Percentiles rank a stretch among this genome's conserved stretches.
Evolutionary conservation across 2,888 invertebrate genomes (phyloP).

Genomic region (Nematopogon swammerdamellus): DNA sequence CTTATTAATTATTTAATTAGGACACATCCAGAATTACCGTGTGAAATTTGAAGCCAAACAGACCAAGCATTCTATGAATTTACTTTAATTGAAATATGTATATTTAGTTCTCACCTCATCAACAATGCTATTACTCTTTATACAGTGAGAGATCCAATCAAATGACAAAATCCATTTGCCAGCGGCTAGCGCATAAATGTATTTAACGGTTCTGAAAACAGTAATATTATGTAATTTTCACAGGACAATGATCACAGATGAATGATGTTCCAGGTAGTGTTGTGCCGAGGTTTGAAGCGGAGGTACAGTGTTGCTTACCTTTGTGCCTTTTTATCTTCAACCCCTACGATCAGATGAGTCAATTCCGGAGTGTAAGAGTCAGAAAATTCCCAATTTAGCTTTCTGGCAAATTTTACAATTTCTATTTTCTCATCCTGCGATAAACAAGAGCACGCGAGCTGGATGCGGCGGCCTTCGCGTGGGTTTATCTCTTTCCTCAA

Average conservation of each 20-base stretch:
- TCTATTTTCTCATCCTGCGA: constrained; percentile 8
- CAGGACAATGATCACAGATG: too few relatives aligned
- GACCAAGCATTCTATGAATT: too few relatives aligned
- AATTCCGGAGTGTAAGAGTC: constrained; percentile 32
- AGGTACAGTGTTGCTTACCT: too few relatives aligned
- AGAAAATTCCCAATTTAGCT: constrained; percentile 24
- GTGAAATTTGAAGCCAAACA: too few relatives aligned
- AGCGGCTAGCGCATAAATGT: constrained; percentile 52
- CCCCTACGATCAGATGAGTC: constrained; percentile 42
- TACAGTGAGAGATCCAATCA: constrained; percentile 50
- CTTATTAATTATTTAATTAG: too few relatives aligned
- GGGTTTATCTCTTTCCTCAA: constrained; percentile 7
- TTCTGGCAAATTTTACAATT: constrained; percentile 3
- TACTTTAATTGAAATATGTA: too few relatives aligned
- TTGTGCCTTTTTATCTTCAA: constrained; percentile 37
- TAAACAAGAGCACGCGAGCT: constrained; percentile 31
- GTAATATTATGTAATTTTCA: too few relatives aligned
- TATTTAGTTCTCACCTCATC: too few relatives aligned
- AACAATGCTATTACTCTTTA: constrained; percentile 29
- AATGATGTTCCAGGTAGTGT: too few relatives aligned
- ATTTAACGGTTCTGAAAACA: constrained; percentile 46
- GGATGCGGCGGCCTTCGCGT: constrained; percentile 21
- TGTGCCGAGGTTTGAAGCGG: too few relatives aligned
- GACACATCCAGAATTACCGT: too few relatives aligned
- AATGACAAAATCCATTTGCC: constrained; percentile 57